Evolutionary conservation across 2,113 vertebrate species (phyloP), one percentile per base, ranked within the genome.

Genomic region (Pleuronectes platessa): DNA sequence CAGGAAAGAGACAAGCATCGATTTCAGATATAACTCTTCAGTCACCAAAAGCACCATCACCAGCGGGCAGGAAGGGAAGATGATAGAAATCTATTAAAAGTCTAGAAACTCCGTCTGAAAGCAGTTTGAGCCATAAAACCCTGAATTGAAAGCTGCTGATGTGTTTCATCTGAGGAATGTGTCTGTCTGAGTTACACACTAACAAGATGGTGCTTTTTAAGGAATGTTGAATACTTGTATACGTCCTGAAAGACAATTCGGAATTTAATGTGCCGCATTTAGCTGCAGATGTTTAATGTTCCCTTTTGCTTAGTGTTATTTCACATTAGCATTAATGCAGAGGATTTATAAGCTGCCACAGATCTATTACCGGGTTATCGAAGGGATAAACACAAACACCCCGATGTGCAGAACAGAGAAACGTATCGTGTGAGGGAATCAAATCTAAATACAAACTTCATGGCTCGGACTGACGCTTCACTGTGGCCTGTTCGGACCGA

Each of bases 11-110:
- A 83, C 61, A 70, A 63, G 63, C 23, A 86, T 78, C 54, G 84
- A 86, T 84, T 86, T 89, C 75, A 82, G 81, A 84, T 62, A 64
- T 37, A 61, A 76, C 61, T 58, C 15, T 20, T 10, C 70, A 17
- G 54, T 61, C 24, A 51, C 21, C 5, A 13, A 53, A 45, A 70
- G 64, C 8, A 26, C 63, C 27, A 64, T 64, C 40, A 67, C 61
- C 59, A 49, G 56, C 9, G 42, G 47, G 51, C 49, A 40, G 37
- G 21, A 21, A 62, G 71, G 13, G 21, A 26, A 71, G 55, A 53
- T 64, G 64, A 78, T 67, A 21, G 61, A 11, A 66, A 82, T 84
- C 65, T 70, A 63, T 66, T 31, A 76, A 60, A 40, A 74, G 21
- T 68, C 63, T 14, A 55, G 35, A 68, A 49, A 77, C 45, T 15